Conservation (phyloP, 2,888 invertebrate species). For the Oithona nana region DNA sequence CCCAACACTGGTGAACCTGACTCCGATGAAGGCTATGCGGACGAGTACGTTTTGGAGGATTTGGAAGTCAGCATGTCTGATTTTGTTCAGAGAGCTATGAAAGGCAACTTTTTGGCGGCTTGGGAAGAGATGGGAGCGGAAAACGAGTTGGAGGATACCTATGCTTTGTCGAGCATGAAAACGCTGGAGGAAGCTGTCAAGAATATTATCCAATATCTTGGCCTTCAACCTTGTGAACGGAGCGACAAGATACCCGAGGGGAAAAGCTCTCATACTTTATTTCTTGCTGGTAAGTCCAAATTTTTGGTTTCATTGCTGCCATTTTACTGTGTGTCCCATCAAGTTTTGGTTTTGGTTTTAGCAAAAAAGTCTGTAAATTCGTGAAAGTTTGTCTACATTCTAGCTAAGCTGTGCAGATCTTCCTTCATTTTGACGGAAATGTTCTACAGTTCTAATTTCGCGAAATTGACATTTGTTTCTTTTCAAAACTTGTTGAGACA, state of each 20-base stretch:
- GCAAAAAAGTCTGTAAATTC: no score
- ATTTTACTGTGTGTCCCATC: no score
- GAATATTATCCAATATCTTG: slow-evolving; percentile 59
- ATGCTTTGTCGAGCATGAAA: slow-evolving; percentile 57
- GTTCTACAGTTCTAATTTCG: no score
- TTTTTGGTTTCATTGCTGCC: neutral
- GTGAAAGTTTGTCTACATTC: no score
- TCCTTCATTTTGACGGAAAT: no score
- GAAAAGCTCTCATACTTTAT: slow-evolving; percentile 56
- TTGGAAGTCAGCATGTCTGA: slow-evolving; percentile 65
- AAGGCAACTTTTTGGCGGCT: slow-evolving; percentile 40
- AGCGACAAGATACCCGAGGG: slow-evolving; percentile 64
- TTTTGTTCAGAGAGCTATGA: slow-evolving; percentile 57
- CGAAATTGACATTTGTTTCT: no score
- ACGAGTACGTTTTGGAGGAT: slow-evolving; percentile 52
- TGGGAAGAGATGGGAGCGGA: slow-evolving; percentile 43
- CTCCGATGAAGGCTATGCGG: slow-evolving; percentile 79
- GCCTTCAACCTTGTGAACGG: slow-evolving; percentile 63
- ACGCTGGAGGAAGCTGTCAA: slow-evolving; percentile 64
- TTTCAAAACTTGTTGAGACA: no score
- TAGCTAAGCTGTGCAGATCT: no score
- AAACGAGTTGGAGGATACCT: slow-evolving; percentile 74
- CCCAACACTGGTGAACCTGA: slow-evolving; percentile 81
- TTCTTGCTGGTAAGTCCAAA: slow-evolving; percentile 44
- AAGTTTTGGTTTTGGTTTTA: no score